Base-by-base conservation (phyloP, 2,113 vertebrate species). In the Lampris megalopsis region DNA sequence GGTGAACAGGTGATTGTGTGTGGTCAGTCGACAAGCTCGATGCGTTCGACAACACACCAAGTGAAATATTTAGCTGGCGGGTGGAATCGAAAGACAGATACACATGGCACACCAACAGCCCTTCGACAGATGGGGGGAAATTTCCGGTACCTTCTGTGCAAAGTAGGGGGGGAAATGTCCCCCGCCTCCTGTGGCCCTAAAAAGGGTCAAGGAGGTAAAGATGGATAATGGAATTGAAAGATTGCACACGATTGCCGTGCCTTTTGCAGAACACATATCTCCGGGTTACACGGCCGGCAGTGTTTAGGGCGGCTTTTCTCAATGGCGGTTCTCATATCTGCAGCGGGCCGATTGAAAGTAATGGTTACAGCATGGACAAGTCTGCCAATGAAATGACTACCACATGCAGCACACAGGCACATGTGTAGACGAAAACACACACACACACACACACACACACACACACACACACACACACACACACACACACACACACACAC, bases 311-410 rank as follows among this genome's bases (percentile, higher is more conserved):
- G 71, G 24, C 71, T 73, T 50, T 74, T 72, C 77, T 80, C 77
- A 73, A 61, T 58, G 47, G 71, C 66, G 73, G 69, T 79, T 86
- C 86, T 84, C 53, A 65, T 84, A 87, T 83, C 69, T 76, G 68
- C 84, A 74, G 66, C 41, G 58, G 67, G 6, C 71, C 89, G 89
- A 89, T 92, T 84, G 84, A 79, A 81, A 82, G 71, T 88, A 88
- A 88, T 88, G 75, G 81, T 82, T 88, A 72, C 80, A 86, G 62
- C 73, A 73, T 86, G 84, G 54, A 9, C 9, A 61, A 53, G 24
- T 38, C 52, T 37, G 50, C 58, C 75, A 78, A 61, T 80, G 61
- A 85, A 84, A 91, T 84, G 37, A 9, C 63, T 85, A 87, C 86
- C 86, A 91, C 74, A 70, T 87, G 85, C 64, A 74, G 59, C 49